Evolutionary conservation across 2,113 vertebrate species (phyloP), one percentile per base, ranked within the genome.

Genomic region (Myiozetetes cayanensis): DNA sequence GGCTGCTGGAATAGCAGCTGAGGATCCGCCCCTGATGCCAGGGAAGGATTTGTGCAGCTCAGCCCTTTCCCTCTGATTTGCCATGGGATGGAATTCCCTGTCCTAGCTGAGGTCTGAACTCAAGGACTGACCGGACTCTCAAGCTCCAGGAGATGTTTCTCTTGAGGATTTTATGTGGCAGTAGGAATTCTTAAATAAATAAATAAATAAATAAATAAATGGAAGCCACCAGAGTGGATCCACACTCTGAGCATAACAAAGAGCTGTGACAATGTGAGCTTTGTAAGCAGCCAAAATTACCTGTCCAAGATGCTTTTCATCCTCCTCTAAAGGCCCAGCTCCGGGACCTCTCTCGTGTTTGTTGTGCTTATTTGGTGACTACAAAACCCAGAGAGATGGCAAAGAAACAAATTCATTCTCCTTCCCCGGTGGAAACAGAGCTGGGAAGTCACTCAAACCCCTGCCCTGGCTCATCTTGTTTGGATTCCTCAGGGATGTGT

Each of bases 81-180:
- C 41, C 6, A 0, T 0, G 37, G 58, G 33, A n/a, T 18, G 16
- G 41, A 39, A 70, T 66, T 16, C 30, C 22, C 25, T 2, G 1
- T 6, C 37, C n/a, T 5, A 6, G 24, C 31, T 58, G 6, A 78
- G 52, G 24, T 12, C 70, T 17, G 20, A 35, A 39, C 22, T 62
- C 7, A 18, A 50, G 67, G 33, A 35, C 25, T 22, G 12, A 30
- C 9, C 14, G 35, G 25, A 15, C 8, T 23, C 59, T 41, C 39
- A n/a, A 23, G 44, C 13, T 21, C 17, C 44, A 22, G 19, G 15
- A 73, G 53, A 27, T 21, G 4, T 1, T 44, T 28, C n/a, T 70
- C 10, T 2, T 30, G 17, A 58, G 53, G 43, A 58, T 35, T 19
- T 75, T 9, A 10, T 44, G 35, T 47, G 33, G 44, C 39, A 20